Conservation (phyloP, 2,113 vertebrate species). For the Acrocephalus arundinaceus region DNA sequence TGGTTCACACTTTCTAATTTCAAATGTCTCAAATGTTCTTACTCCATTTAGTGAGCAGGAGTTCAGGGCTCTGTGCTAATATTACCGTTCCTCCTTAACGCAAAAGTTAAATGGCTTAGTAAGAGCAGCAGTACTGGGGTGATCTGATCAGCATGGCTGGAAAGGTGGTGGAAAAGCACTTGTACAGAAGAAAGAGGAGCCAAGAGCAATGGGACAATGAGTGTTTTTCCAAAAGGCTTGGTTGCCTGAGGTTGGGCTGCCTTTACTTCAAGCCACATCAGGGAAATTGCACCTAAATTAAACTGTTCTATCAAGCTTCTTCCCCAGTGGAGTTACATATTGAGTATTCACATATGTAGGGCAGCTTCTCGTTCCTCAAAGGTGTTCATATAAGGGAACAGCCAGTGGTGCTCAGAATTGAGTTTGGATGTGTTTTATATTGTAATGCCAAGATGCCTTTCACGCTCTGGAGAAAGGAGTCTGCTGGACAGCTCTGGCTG, state of each 20-base stretch:
- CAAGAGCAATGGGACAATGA: neutral
- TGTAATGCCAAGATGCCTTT: neutral
- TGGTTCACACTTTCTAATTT: neutral
- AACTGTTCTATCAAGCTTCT: neutral
- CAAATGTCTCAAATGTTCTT: neutral
- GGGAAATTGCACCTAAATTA: neutral
- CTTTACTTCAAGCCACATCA: neutral
- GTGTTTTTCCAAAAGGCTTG: neutral
- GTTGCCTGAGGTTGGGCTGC: neutral
- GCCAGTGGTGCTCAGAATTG: neutral
- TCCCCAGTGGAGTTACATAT: neutral
- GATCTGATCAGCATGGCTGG: neutral
- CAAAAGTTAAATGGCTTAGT: neutral
- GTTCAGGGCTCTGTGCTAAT: neutral
- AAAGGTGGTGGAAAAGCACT: neutral
- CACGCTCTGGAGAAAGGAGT: neutral
- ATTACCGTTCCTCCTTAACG: neutral
- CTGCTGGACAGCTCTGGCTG: neutral
- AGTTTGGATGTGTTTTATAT: neutral
- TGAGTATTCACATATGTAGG: neutral
- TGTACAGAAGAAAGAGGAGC: neutral
- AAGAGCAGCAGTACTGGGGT: neutral
- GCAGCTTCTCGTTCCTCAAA: neutral
- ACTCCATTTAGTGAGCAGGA: neutral
- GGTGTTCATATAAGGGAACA: neutral